Evolutionary conservation across 2,113 vertebrate genomes (phyloP), one percentile per base, ranked within the genome.

Genomic region (Melanotaenia duboulayi): DNA sequence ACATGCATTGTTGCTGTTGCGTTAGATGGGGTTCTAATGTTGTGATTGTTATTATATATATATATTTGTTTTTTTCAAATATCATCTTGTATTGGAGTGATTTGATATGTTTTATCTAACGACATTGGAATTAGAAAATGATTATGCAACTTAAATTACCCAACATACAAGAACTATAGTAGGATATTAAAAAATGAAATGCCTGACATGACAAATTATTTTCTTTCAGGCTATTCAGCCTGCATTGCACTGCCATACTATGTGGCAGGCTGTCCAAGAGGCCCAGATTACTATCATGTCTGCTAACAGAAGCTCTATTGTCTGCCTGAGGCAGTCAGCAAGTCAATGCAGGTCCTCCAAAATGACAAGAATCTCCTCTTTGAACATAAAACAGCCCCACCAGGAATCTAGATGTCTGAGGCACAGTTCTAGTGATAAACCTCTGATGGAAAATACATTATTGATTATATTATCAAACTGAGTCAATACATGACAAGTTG

Each of bases 311-410:
- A 48, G 69, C 67, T 54, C 54, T 60, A 77, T 89, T 90, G 85
- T 87, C 39, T 4, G 63, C 89, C 85, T 48, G 32, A 72, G 77
- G 86, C 68, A 73, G 56, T 75, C 66, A 77, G 73, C 92, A 90
- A 83, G 92, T 92, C 84, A 70, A 28, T 80, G 65, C 91, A 91
- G 20, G 90, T 91, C 82, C 61, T 46, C 20, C 37, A 64, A 88
- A 84, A 86, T 35, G 73, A 81, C 71, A 87, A 40, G 86, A 89
- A 91, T 90, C 76, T 88, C 42, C 23, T 40, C 50, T 44, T 35
- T 23, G 19, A 70, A 54, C 71, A 55, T 28, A 56, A 46, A 68
- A 46, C 17, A 51, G 25, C 42, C 28, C 37, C 51, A 50, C 42
- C 66, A 76, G 62, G 65, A 85, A 69, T 51, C 16, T 37, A 50